Evolutionary conservation across 2,888 invertebrate species (phyloP).

Genomic region (Epiperipatus broadwayi): DNA sequence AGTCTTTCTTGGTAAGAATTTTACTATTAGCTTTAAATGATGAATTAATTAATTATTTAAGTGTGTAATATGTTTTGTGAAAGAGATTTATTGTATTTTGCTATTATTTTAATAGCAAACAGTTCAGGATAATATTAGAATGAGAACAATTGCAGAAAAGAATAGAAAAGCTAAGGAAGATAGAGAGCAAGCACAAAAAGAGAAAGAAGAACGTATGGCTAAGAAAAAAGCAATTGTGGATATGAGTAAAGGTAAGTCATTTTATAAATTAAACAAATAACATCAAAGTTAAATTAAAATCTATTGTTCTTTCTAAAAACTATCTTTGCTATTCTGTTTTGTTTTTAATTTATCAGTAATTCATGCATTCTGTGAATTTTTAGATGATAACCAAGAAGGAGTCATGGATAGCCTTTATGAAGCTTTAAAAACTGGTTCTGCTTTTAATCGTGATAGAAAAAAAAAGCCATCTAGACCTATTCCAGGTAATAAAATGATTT

Average conservation of each 20-base stretch:
- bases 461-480: too few species aligned
- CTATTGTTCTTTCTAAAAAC: not conserved
- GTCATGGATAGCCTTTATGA: slow-evolving; percentile 96
- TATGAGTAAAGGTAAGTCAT: slow-evolving; percentile 47
- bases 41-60: too few species aligned
- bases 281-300: too few species aligned
- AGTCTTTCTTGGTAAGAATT: slow-evolving; percentile 53
- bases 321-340: not conserved
- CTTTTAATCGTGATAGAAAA: slow-evolving; percentile 79
- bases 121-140: slow-evolving; percentile 57
- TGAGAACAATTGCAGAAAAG: slow-evolving; percentile 64
- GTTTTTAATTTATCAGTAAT: not conserved
- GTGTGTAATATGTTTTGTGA: too few species aligned
- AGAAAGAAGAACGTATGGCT: slow-evolving; percentile 56
- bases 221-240: slow-evolving; percentile 69
- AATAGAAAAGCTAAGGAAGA: slow-evolving; percentile 60
- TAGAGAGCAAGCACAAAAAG: slow-evolving; percentile 61
- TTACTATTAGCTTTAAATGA: not conserved
- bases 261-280: too few species aligned
- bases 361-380: too few species aligned
- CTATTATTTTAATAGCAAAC: slow-evolving; percentile 51
- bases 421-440: slow-evolving; percentile 78
- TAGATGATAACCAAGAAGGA: slow-evolving; percentile 67
- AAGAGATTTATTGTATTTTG: slow-evolving; percentile 7
- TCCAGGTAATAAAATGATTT: too few species aligned